Conservation (phyloP, 2,797 vertebrate genomes). For the Syncerus caffer region DNA sequence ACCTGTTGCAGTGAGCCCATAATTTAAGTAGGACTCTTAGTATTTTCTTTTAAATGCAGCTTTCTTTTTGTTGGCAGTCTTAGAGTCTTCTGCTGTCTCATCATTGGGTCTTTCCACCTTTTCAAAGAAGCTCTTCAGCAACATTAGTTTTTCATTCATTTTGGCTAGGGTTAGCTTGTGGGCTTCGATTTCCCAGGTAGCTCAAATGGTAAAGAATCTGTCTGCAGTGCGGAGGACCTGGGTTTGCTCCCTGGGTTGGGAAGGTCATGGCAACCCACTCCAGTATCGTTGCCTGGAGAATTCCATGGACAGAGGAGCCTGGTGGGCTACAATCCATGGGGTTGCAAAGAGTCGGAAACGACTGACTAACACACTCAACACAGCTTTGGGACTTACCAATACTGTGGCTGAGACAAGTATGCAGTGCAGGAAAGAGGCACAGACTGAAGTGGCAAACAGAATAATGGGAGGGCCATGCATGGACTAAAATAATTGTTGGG, state of each 20-base stretch:
- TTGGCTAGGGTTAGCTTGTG: background rate
- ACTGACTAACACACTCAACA: background rate
- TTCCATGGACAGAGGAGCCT: background rate
- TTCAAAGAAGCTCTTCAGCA: background rate
- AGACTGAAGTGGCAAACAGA: background rate
- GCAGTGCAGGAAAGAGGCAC: background rate
- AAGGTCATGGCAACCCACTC: background rate
- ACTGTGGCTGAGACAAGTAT: background rate
- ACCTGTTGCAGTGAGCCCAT: background rate
- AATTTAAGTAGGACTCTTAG: background rate
- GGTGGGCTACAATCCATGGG: background rate
- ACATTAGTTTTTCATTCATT: background rate
- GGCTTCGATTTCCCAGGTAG: background rate
- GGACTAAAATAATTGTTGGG: background rate
- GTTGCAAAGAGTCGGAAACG: background rate
- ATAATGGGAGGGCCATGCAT: background rate
- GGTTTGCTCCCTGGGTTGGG: background rate
- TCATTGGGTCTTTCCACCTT: background rate
- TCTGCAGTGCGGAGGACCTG: background rate
- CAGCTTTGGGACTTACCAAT: background rate
- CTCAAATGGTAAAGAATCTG: background rate
- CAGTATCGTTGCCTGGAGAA: background rate
- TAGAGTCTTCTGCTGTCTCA: background rate
- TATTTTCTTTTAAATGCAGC: background rate
- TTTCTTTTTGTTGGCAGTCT: background rate